Percentiles rank a stretch among this genome's conserved stretches.
Conservation (phyloP, 2,888 invertebrate species). For the Atrina japonica region DNA sequence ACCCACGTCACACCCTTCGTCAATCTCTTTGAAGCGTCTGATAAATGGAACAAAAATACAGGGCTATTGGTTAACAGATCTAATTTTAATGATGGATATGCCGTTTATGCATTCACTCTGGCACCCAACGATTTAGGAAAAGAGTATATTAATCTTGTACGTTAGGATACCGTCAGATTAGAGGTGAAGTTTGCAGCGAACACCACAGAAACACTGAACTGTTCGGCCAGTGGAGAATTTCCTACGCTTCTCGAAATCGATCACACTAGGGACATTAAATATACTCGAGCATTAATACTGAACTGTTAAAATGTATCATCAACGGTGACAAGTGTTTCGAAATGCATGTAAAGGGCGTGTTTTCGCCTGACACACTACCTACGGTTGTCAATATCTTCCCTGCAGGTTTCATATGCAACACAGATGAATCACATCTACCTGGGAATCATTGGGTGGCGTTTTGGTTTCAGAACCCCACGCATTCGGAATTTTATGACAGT, state of each 20-base stretch:
- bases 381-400: not conserved
- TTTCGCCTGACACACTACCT: too few species aligned
- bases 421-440: too few species aligned
- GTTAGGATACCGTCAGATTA: conserved; percentile 23
- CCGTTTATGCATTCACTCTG: conserved; percentile 26
- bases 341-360: not conserved
- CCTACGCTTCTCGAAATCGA: too few species aligned
- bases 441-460: too few species aligned
- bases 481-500: conserved; percentile 26
- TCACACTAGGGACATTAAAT: too few species aligned
- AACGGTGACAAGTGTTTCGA: too few species aligned
- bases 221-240: too few species aligned
- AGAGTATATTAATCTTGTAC: conserved; percentile 18
- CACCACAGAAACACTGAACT: conserved; percentile 17
- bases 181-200: not conserved
- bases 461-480: not conserved
- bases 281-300: too few species aligned
- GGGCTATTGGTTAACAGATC: too few species aligned
- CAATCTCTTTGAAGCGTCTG: conserved; percentile 20
- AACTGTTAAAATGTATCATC: too few species aligned
- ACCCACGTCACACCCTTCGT: conserved; percentile 23
- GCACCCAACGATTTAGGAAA: too few species aligned
- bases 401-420: too few species aligned
- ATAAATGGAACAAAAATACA: conserved; percentile 33
- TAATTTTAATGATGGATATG: conserved; percentile 23